Percentiles rank a stretch among this genome's conserved stretches.
phyloP scores from a whole-genome alignment of 2,113 vertebrate genomes.

The Pygoscelis adeliae region DNA sequence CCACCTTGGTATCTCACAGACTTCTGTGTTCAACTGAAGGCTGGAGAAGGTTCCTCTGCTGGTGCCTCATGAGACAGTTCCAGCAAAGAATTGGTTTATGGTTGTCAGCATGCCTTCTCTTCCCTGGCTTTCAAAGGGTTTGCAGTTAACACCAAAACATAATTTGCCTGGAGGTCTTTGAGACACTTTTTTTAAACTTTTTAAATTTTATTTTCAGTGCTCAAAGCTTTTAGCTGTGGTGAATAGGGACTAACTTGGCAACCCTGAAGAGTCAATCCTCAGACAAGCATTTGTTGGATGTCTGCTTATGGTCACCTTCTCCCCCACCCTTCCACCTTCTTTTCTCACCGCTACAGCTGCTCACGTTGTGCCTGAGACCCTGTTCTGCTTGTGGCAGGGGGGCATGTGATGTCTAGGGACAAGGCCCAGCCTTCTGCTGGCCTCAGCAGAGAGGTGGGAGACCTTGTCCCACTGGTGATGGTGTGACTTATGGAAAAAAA shows the following conservation, averaged over 20 bases:
- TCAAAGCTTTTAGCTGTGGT: conserved; percentile 4
- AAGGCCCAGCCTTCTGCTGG: not conserved
- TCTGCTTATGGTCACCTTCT: not conserved
- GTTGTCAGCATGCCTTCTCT: not conserved
- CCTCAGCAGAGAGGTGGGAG: not conserved
- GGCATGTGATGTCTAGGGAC: not conserved
- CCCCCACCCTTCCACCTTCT: not conserved
- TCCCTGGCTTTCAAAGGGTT: conserved; percentile 22
- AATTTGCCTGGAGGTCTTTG: conserved; percentile 22
- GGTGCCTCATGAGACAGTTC: not conserved
- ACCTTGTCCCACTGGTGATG: not conserved
- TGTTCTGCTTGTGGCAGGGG: not conserved
- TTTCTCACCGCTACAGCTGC: not conserved
- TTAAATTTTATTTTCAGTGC: not conserved
- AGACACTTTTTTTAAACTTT: not conserved
- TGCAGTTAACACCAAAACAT: not conserved
- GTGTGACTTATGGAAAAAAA: not conserved
- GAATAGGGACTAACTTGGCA: not conserved
- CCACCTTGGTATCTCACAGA: not conserved
- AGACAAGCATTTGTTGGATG: not conserved
- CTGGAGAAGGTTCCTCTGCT: not conserved
- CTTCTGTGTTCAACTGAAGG: not conserved
- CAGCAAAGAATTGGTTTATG: not conserved
- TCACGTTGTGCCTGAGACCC: not conserved
- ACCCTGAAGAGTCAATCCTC: conserved; percentile 41